Evolutionary conservation across 92 coral and sea anemone genomes (phyloP).

Genomic region (Zoanthus solanderi): DNA sequence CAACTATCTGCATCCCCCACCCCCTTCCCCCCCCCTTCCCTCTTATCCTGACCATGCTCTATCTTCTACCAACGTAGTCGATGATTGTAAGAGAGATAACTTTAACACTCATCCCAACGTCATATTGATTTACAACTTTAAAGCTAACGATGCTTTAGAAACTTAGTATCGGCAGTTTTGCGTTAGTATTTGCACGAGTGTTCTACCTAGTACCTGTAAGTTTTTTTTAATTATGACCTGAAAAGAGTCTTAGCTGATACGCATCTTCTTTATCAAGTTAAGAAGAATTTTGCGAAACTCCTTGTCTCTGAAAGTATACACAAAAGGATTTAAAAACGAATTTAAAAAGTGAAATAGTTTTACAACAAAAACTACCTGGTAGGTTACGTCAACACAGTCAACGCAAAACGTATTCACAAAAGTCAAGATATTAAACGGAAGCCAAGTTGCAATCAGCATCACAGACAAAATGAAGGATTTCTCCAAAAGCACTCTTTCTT

Average conservation of each 20-base stretch:
- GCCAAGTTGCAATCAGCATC: conserved; percentile 29
- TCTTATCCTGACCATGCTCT: too few relatives aligned
- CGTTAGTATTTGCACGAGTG: too few relatives aligned
- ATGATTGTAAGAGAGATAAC: too few relatives aligned
- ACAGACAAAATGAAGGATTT: conserved; percentile 39
- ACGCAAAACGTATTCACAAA: conserved; percentile 20
- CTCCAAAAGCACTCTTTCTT: conserved; percentile 30
- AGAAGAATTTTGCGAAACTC: conserved; percentile 33
- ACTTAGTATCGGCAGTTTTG: too few relatives aligned
- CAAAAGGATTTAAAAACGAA: conserved; percentile 31
- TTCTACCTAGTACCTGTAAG: too few relatives aligned
- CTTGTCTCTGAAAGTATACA: conserved; percentile 27
- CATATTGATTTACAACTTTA: too few relatives aligned
- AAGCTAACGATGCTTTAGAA: too few relatives aligned
- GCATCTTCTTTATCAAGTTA: neutral
- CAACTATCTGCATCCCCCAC: too few relatives aligned
- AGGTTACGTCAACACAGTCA: conserved; percentile 16
- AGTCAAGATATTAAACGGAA: conserved; percentile 32
- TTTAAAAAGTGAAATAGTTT: conserved; percentile 34
- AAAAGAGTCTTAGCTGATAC: neutral
- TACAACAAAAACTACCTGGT: conserved; percentile 36
- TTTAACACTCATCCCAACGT: too few relatives aligned
- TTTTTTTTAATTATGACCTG: neutral
- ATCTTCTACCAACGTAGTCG: too few relatives aligned
- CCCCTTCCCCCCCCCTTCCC: too few relatives aligned